Percentiles rank a stretch among this genome's conserved stretches.
phyloP scores from a whole-genome alignment of 2,888 invertebrate genomes.

The Toxonevra muliebris region DNA sequence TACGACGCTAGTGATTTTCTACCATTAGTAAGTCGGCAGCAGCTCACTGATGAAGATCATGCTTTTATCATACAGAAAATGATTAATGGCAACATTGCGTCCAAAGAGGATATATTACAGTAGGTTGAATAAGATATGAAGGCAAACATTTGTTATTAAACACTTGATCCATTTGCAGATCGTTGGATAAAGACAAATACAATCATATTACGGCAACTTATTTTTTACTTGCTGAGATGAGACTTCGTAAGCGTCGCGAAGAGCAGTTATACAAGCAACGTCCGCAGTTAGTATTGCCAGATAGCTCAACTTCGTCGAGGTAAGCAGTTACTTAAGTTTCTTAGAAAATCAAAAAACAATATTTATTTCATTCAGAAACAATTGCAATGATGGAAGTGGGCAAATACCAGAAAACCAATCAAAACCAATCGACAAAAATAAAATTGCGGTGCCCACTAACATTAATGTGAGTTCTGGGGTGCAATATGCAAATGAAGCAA shows the following conservation, averaged over 20 bases:
- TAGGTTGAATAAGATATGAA: slow-evolving; percentile 64
- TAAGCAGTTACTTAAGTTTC: slow-evolving; percentile 33
- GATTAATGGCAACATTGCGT: slow-evolving; percentile 94
- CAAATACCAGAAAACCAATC: slow-evolving; percentile 45
- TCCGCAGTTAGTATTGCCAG: slow-evolving; percentile 46
- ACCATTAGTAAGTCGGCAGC: slow-evolving; percentile 88
- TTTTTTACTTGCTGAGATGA: slow-evolving; percentile 93
- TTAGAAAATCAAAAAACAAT: slow-evolving; percentile 32
- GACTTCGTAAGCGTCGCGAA: slow-evolving; percentile 81
- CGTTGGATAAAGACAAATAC: slow-evolving; percentile 94
- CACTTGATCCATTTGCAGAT: slow-evolving; percentile 66
- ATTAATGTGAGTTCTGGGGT: slow-evolving; percentile 56
- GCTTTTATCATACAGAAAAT: slow-evolving; percentile 92
- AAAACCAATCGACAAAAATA: slow-evolving; percentile 50
- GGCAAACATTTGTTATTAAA: background rate
- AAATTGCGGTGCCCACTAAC: slow-evolving; percentile 55
- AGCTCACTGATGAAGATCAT: slow-evolving; percentile 91
- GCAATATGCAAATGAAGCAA: slow-evolving; percentile 47
- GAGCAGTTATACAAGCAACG: slow-evolving; percentile 67
- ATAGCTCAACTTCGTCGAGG: slow-evolving; percentile 47
- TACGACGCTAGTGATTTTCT: slow-evolving; percentile 70
- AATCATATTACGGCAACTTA: slow-evolving; percentile 99
- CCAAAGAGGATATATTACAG: slow-evolving; percentile 93
- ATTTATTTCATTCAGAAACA: slow-evolving; percentile 29
- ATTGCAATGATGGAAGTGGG: slow-evolving; percentile 23